A percentile compares a stretch with the other conserved stretches of the same genome.
Conservation (phyloP, 2,797 vertebrate species). For the Acanthis flammea region DNA sequence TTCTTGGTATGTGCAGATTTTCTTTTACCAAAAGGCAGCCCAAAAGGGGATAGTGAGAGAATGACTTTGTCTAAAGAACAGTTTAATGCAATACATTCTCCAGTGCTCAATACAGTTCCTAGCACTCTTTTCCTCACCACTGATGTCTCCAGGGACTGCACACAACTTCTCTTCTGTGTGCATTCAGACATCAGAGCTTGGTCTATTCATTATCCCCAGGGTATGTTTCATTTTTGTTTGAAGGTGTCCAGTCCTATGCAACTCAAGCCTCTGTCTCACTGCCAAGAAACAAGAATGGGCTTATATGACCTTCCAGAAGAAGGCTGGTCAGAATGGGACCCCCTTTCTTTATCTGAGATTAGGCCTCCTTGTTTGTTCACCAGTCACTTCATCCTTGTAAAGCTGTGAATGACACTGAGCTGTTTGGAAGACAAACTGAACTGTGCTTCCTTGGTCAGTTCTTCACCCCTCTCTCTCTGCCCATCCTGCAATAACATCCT, state of each 20-base stretch:
- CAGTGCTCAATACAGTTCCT: background rate
- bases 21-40: background rate
- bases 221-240: background rate
- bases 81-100: background rate
- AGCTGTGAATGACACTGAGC: conserved; percentile 38
- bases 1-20: background rate
- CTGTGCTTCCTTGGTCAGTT: conserved; percentile 53
- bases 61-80: background rate
- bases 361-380: conserved; percentile 39
- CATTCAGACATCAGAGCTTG: background rate
- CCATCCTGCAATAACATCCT: conserved; percentile 41
- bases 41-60: background rate
- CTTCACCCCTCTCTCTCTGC: conserved; percentile 59
- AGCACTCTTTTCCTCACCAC: background rate
- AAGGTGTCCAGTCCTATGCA: background rate
- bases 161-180: background rate
- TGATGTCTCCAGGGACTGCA: background rate
- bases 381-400: conserved; percentile 62
- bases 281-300: background rate
- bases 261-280: background rate
- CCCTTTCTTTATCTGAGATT: background rate
- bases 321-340: background rate
- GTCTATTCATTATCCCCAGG: background rate
- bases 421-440: conserved; percentile 65
- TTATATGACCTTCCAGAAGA: conserved; percentile 30